Base-by-base conservation (phyloP, 64 coral and sea anemone species). In the Stylophora pistillata region DNA sequence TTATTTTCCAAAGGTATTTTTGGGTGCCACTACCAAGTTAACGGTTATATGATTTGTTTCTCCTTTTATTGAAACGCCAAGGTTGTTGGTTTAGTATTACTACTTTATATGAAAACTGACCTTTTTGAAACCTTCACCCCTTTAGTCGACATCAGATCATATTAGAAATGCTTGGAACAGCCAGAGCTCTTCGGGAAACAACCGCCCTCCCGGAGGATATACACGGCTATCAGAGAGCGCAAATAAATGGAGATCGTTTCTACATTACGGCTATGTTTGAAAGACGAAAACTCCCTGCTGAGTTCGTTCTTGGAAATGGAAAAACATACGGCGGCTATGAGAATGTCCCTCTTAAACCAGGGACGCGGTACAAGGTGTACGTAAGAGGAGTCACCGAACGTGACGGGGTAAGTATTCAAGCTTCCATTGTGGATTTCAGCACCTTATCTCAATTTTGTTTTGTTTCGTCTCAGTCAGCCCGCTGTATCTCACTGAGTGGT, bases 191-290 rank as follows among this genome's bases (percentile, higher is more conserved):
- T 55, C 72, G 86, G 0, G 31, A 29, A 17, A 28, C 31, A 27
- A 0, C 15, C 2, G 18, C 54, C 17, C 47, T 88, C 1, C 82
- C 82, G 41, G 41, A 55, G 14, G n/a, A 75, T 20, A 85, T 92
- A 26, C 17, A 33, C 27, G 76, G 62, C n/a, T 92, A 86, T 61
- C 58, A 76, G 9, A 37, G 26, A 20, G 90, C 90, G 16, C 58
- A 23, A 26, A 10, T 52, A 56, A 73, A 37, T 25, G 81, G 72
- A 4, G 75, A 74, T 55, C 61, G 41, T 17, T 92, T 70, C 57
- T 92, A 92, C 53, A 57, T 92, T 13, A 82, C 90, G 25, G 90
- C 90, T 0, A 56, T 76, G n/a, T 92, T 92, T 37, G 33, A 75
- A 17, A 71, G 72, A 53, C 53, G 69, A 5, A 2, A 55, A 53